Evolutionary conservation across 2,113 vertebrate species (phyloP), one percentile per base, ranked within the genome.

Genomic region (Oriolus oriolus): DNA sequence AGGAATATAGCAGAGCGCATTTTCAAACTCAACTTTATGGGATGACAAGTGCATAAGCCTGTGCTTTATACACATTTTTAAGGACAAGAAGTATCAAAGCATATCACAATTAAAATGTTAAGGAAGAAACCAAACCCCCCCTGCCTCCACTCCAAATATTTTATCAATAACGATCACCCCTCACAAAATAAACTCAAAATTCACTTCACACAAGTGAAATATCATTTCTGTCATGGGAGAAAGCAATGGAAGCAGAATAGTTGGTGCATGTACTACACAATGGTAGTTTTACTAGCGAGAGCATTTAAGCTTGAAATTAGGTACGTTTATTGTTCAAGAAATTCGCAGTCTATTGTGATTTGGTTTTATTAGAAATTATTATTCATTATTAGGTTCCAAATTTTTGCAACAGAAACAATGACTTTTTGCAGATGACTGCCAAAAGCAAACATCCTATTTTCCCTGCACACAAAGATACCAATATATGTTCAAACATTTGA

Each of bases 391-490:
- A 73, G 53, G 53, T 63, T 94, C 78, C 63, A 69, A 53, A 95
- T 85, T 81, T 90, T 73, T 45, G 16, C 59, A 95, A 90, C 41
- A 88, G 87, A 96, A 95, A 97, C 95, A 96, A 95, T 76, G 81
- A 75, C 81, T 96, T 93, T 18, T 93, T 23, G 47, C 95, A 94
- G 96, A 86, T 63, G 70, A 97, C 96, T 98, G 95, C 80, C 77
- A 70, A 93, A 95, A 82, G 90, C 94, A 96, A 94, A 87, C 87
- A 92, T 94, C 92, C 95, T 92, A 92, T 85, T 93, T 80, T 76
- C 30, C 65, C 52, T 57, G 84, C 84, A 95, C 95, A 91, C 54
- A 91, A 91, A 94, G 91, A 92, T 63, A 95, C 33, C 82, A 28
- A 53, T 69, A 50, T 27, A 56, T 8, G 37, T 44, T 94, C 74